Percentiles rank a stretch among this genome's conserved stretches.
phyloP scores from a whole-genome alignment of 2,797 vertebrate genomes.

The Denticeps clupeoides region DNA sequence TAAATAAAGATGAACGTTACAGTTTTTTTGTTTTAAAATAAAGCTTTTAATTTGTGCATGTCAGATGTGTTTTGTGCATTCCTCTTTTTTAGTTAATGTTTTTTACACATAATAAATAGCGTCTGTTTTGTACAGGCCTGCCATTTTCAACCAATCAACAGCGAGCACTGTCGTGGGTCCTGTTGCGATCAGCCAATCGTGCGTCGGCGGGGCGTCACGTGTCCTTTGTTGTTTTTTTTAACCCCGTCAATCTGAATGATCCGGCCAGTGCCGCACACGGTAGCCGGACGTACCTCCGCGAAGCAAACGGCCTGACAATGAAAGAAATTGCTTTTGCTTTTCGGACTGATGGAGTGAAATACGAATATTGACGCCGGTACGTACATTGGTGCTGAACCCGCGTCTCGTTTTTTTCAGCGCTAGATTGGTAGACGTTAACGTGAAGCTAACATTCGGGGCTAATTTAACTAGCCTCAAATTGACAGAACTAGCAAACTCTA shows the following conservation, averaged over 20 bases:
- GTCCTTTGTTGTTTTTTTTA: not conserved
- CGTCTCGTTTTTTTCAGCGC: too few species aligned
- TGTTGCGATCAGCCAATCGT: not conserved
- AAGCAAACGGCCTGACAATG: too few species aligned
- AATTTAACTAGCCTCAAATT: too few species aligned
- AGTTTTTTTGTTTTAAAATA: not conserved
- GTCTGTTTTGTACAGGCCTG: too few species aligned
- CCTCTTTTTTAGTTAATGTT: not conserved
- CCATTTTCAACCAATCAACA: conserved; percentile 12
- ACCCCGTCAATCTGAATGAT: not conserved
- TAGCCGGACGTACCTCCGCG: too few species aligned
- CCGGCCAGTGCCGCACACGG: too few species aligned
- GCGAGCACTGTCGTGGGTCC: not conserved
- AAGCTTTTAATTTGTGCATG: not conserved
- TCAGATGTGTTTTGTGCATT: not conserved
- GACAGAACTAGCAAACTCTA: conserved; percentile 19
- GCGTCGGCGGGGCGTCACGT: not conserved
- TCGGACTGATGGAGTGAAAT: not conserved
- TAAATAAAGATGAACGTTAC: not conserved
- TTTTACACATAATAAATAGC: not conserved
- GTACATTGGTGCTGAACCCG: not conserved
- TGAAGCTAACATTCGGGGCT: too few species aligned
- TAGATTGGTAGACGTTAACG: too few species aligned
- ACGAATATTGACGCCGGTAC: not conserved
- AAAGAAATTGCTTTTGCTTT: too few species aligned